Evolutionary conservation across 2,113 vertebrate species (phyloP).

Genomic region (Laterallus jamaicensis): DNA sequence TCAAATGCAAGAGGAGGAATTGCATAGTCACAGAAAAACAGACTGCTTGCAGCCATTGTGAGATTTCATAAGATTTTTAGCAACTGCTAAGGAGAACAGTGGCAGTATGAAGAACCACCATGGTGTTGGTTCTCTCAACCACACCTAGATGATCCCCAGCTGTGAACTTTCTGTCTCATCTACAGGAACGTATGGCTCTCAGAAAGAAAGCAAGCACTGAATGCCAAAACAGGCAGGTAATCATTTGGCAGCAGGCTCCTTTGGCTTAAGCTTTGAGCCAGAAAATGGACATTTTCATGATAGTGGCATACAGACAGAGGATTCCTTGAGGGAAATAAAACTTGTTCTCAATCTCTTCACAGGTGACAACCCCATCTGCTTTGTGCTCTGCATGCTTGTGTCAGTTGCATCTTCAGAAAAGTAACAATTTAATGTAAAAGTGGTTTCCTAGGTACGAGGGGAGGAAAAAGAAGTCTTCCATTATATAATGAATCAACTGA

Average conservation of each 20-base stretch:
- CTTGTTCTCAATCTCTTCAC: conserved; percentile 9
- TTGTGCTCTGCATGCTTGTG: background rate
- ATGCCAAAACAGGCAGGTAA: conserved; percentile 47
- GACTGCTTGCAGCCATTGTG: background rate
- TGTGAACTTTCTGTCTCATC: background rate
- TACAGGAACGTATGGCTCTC: background rate
- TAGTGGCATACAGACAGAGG: background rate
- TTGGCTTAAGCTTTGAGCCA: background rate
- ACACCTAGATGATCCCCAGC: background rate
- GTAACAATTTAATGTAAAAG: background rate
- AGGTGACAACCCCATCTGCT: conserved; percentile 37
- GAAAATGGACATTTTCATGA: conserved; percentile 27
- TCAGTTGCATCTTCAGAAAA: background rate
- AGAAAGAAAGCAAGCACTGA: background rate
- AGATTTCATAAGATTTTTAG: background rate
- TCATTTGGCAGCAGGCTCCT: conserved; percentile 41
- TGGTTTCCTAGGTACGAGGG: background rate
- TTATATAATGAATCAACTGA: background rate
- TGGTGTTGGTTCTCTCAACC: background rate
- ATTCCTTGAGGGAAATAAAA: conserved; percentile 46
- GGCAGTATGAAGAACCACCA: background rate
- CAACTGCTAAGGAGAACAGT: background rate
- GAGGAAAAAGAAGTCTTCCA: background rate
- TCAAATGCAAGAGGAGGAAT: background rate
- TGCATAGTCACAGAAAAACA: background rate